phyloP scores from a whole-genome alignment of 2,797 vertebrate genomes.

The Anguilla marmorata region DNA sequence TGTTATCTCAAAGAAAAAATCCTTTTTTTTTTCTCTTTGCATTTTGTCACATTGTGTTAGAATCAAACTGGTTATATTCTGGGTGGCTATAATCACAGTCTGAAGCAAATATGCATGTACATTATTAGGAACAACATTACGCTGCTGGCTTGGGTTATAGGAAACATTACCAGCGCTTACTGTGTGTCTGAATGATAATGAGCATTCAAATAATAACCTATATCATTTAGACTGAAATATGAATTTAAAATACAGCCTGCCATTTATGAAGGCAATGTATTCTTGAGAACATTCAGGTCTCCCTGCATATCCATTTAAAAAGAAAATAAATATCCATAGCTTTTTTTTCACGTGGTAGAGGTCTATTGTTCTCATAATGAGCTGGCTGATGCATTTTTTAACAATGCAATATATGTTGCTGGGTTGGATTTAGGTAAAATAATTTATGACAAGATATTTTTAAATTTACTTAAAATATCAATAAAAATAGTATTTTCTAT shows the following conservation, averaged over 20 bases:
- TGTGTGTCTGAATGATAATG: constrained; percentile 82
- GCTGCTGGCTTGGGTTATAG: constrained; percentile 64
- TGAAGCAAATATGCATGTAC: constrained; percentile 68
- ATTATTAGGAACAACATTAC: constrained; percentile 71
- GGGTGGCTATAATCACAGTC: constrained; percentile 53
- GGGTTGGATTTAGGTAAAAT: constrained; percentile 77
- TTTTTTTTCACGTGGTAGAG: constrained; percentile 64
- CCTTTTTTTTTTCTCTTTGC: constrained; percentile 63
- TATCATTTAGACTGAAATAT: constrained; percentile 72
- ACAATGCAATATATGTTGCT: constrained; percentile 74
- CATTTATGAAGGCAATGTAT: constrained; percentile 63
- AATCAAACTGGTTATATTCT: constrained; percentile 59
- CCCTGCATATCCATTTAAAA: constrained; percentile 69
- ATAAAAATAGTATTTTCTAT: constrained; percentile 75
- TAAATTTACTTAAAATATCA: constrained; percentile 79
- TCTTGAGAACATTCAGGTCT: constrained; percentile 72
- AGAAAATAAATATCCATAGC: constrained; percentile 50
- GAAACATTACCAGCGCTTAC: constrained; percentile 78
- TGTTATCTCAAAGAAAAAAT: constrained; percentile 66
- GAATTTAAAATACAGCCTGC: constrained; percentile 69
- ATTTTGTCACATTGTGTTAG: constrained; percentile 80
- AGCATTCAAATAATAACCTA: constrained; percentile 75
- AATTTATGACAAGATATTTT: constrained; percentile 78
- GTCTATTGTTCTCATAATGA: constrained; percentile 81
- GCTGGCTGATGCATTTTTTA: constrained; percentile 78